Evolutionary conservation across 2,888 invertebrate genomes (phyloP).

Genomic region (Drosophila mulleri): DNA sequence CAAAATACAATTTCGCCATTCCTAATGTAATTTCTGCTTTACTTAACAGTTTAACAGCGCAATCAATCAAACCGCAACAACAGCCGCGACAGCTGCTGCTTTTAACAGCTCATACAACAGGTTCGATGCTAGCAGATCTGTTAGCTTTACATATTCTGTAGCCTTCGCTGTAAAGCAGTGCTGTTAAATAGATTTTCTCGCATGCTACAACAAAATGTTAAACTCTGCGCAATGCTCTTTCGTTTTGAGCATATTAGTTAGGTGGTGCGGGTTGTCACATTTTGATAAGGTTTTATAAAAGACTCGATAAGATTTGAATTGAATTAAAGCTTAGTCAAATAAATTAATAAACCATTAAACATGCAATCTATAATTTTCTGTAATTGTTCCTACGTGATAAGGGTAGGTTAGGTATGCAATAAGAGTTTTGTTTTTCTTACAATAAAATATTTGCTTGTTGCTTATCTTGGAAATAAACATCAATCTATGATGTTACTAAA

Average conservation of each 20-base stretch:
- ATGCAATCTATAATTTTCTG: constrained; percentile 1
- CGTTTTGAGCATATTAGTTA: background rate
- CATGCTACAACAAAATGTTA: constrained; percentile 60
- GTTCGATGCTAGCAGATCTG: constrained; percentile 40
- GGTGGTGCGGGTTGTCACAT: background rate
- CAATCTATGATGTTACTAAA: too few species aligned
- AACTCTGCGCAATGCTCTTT: constrained; percentile 8
- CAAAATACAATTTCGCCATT: background rate
- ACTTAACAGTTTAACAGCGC: constrained; percentile 21
- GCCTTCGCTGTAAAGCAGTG: background rate
- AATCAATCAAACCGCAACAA: constrained; percentile 15
- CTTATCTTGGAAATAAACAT: background rate
- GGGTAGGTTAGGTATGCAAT: background rate
- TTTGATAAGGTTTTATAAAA: background rate
- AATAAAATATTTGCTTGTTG: background rate
- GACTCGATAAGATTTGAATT: constrained; percentile 2
- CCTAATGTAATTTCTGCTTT: background rate
- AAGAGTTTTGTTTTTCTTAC: background rate
- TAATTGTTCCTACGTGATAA: constrained; percentile 4
- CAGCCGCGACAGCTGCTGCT: constrained; percentile 17
- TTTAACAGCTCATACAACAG: constrained; percentile 57
- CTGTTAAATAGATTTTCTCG: constrained; percentile 55
- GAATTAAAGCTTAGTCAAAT: background rate
- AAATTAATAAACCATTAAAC: constrained; percentile 4
- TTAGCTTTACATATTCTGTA: constrained; percentile 13